Conservation (phyloP, 2,113 vertebrate genomes). For the Toxotes chatareus region DNA sequence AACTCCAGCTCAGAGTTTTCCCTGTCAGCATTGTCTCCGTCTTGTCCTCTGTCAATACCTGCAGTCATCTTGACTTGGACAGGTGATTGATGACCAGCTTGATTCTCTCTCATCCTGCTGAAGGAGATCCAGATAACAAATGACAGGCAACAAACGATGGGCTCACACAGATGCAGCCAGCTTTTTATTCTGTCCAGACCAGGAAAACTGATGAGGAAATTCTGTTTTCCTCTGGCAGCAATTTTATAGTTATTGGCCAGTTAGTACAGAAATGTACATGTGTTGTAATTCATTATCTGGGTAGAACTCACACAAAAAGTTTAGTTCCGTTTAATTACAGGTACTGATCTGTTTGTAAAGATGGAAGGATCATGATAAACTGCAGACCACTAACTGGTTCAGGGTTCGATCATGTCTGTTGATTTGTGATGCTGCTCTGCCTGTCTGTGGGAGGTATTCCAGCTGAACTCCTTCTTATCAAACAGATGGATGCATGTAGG, state of each 20-base stretch:
- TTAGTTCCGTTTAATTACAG: conserved; percentile 17
- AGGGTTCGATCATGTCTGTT: too few species aligned
- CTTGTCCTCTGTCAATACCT: not conserved
- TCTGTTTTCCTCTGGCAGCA: conserved; percentile 2
- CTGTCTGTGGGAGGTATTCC: too few species aligned
- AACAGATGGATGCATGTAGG: not conserved
- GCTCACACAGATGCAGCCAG: not conserved
- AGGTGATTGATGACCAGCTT: conserved; percentile 23
- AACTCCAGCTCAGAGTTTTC: not conserved
- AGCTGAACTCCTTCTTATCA: not conserved
- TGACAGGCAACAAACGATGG: conserved; percentile 23
- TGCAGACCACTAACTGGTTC: too few species aligned
- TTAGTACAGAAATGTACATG: conserved; percentile 6
- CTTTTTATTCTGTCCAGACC: not conserved
- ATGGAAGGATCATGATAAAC: too few species aligned
- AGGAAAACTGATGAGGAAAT: not conserved
- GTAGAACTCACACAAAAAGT: not conserved
- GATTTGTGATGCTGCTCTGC: too few species aligned
- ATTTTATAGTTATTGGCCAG: conserved; percentile 14
- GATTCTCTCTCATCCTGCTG: not conserved
- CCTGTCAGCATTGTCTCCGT: not conserved
- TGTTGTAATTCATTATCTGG: conserved; percentile 8
- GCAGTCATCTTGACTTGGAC: not conserved
- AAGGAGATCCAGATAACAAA: conserved; percentile 6
- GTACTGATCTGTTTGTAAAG: conserved; percentile 6